Percentiles rank a stretch among this genome's conserved stretches.
These are phyloP conservation scores for Axinella damicornis DNA, from an alignment of 37 sponge, comb jelly and placozoan species.

Conservation along the genomic window DNA sequence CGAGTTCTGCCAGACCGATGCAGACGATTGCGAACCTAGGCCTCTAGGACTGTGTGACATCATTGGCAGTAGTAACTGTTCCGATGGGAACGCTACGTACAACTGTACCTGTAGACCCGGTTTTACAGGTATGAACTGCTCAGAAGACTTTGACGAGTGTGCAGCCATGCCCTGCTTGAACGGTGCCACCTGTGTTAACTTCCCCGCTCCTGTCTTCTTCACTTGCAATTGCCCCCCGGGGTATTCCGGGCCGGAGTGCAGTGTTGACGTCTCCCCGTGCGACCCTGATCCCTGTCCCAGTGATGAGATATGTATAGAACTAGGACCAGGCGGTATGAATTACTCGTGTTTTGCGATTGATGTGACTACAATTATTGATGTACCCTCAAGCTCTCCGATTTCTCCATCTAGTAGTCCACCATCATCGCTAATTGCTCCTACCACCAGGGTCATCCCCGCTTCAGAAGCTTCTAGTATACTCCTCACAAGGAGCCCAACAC, in stretches of 20 bases:
- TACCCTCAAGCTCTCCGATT: neutral
- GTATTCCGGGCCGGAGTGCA: conserved; percentile 13
- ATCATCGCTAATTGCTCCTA: neutral
- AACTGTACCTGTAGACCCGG: conserved; percentile 22
- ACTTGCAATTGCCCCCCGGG: conserved; percentile 12
- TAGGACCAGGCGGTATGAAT: neutral
- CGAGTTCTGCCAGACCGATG: neutral
- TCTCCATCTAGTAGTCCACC: no score
- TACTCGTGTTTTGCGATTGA: neutral
- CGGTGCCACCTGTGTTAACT: conserved; percentile 14
- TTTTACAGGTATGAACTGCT: conserved; percentile 34
- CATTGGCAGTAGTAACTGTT: neutral
- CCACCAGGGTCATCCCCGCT: neutral
- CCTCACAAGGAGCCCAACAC: neutral
- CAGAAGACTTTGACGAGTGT: conserved; percentile 31
- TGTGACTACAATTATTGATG: neutral
- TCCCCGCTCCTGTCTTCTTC: conserved; percentile 7
- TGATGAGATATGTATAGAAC: neutral
- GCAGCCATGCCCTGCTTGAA: conserved; percentile 25
- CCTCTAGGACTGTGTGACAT: conserved; percentile 3
- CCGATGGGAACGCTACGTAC: conserved; percentile 30
- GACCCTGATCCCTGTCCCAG: conserved; percentile 7
- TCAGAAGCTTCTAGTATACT: conserved; percentile 1
- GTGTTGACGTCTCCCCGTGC: conserved; percentile 11
- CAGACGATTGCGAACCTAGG: conserved; percentile 2